Conservation (phyloP, 2,888 invertebrate species). For the Acleris emargana region DNA sequence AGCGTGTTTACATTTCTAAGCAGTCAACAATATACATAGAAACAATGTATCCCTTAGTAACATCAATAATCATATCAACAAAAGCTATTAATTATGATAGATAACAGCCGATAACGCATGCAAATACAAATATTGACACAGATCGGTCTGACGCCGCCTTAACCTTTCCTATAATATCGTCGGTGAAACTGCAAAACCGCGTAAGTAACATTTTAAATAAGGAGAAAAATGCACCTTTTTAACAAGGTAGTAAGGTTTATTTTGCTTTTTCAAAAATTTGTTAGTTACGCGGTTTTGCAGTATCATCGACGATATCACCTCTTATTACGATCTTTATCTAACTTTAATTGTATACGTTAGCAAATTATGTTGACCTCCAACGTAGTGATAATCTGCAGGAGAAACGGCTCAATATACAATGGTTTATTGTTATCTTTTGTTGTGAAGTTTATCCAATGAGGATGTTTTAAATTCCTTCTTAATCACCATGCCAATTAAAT, state of each 20-base stretch:
- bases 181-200: too few relatives aligned
- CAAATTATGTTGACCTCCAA: conserved; percentile 41
- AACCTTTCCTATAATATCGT: conserved; percentile 64
- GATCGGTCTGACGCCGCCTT: conserved; percentile 73
- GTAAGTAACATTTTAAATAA: too few relatives aligned
- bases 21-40: conserved; percentile 13
- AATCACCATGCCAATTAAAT: conserved; percentile 22
- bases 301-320: too few relatives aligned
- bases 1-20: conserved; percentile 13
- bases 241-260: too few relatives aligned
- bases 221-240: too few relatives aligned
- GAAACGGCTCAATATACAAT: not conserved
- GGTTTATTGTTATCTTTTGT: conserved; percentile 30
- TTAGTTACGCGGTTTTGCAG: too few relatives aligned
- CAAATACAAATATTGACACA: conserved; percentile 79
- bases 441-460: conserved; percentile 33
- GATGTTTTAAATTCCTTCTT: conserved; percentile 31
- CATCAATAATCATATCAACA: conserved; percentile 55
- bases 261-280: too few relatives aligned
- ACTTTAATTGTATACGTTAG: conserved; percentile 51
- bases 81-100: conserved; percentile 52
- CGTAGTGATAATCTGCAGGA: not conserved
- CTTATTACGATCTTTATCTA: conserved; percentile 57
- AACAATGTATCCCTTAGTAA: conserved; percentile 57
- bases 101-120: conserved; percentile 42